Base-by-base conservation (phyloP, 1,140 invertebrate species). In the Drosophila neocordata region DNA sequence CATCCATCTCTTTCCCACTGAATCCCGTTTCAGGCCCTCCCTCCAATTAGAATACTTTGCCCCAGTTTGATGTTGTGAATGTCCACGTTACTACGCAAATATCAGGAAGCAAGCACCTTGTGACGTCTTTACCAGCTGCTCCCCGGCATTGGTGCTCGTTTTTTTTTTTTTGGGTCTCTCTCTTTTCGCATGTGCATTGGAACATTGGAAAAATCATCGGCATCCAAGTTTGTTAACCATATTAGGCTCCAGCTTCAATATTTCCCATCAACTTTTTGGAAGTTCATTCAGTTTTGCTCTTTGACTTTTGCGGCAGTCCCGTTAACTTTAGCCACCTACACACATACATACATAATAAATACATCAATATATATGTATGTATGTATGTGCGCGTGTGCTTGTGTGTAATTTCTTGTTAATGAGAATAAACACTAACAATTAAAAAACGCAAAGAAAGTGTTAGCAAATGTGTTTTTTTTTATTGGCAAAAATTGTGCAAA, bases 231-330 rank as follows among this genome's bases (percentile, higher is more conserved):
- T 15, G 9, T 34, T 56, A 27, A 56, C 41, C 41, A 20, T 48
- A 48, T 48, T 18, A 62, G 68, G 58, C 56, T 41, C 66, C 81
- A 74, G 82, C 81, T 87, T 77, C 69, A 80, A 15, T 65, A 56
- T 61, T 87, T 85, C 81, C 82, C 87, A 31, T 48, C 8, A 15
- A 48, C 41, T 48, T 48, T 67, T 77, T 88, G 83, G 83, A 88
- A 88, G 84, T 88, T 88, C 83, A 88, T 88, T 88, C 83, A 88
- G 83, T 69, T 87, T 89, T 87, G 76, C 85, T 73, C 75, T 85
- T 80, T 79, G 75, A 65, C 60, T 67, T 59, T 74, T 67, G 12
- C 35, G 20, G 64, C 24, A 55, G 24, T 44, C 68, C 35, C 37
- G 8, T 53, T n/a, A 35, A 31, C 27, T 20, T 35, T 18, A 11